Conservation (phyloP, 2,888 invertebrate species). For the Cacoxenus indagator region DNA sequence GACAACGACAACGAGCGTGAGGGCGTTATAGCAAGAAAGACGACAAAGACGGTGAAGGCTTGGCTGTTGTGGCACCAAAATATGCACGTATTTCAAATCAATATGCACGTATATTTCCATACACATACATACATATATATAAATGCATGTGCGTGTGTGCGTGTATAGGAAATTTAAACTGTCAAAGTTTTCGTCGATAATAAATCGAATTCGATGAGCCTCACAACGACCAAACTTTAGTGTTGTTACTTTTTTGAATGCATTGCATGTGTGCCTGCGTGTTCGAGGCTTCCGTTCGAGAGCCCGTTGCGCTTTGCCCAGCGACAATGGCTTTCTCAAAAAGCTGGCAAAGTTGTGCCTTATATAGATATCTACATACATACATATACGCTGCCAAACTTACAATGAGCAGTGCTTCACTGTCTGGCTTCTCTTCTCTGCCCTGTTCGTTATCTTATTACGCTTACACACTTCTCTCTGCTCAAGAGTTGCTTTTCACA, state of each 20-base stretch:
- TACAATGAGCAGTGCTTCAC: neutral
- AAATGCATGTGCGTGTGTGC: conserved; percentile 5
- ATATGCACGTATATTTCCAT: neutral
- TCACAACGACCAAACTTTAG: neutral
- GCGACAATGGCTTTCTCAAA: neutral
- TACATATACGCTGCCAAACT: neutral
- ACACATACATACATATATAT: neutral
- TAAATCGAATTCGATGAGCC: conserved; percentile 4
- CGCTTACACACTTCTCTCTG: too few relatives aligned
- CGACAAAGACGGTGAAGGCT: neutral
- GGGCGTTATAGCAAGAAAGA: neutral
- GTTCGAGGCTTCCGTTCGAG: neutral
- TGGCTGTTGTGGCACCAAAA: neutral
- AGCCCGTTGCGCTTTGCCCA: too few relatives aligned
- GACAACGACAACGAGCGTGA: too few relatives aligned
- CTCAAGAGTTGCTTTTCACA: too few relatives aligned
- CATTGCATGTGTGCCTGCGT: neutral
- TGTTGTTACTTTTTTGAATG: neutral
- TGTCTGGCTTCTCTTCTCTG: too few relatives aligned
- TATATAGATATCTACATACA: neutral
- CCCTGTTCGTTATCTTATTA: too few relatives aligned
- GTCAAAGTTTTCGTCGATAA: conserved; percentile 26
- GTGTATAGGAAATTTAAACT: conserved; percentile 22
- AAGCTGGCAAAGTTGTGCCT: neutral
- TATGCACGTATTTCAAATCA: neutral